Percentiles rank a stretch among this genome's conserved stretches.
Conservation (phyloP, 1,140 invertebrate genomes). For the Papilio xuthus region DNA sequence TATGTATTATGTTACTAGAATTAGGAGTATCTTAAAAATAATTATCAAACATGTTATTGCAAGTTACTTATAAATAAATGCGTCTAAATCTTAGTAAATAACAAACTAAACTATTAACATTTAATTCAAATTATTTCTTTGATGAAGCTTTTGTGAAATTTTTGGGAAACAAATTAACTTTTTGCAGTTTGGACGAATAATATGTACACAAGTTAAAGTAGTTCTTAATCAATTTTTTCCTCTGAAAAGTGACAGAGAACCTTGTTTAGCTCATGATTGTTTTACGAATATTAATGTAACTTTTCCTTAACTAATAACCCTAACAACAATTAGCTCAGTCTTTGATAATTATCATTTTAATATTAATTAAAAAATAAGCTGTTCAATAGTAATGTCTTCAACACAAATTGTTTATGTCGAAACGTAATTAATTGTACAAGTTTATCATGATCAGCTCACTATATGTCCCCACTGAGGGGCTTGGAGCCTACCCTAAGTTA, state of each 20-base stretch:
- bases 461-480: too few relatives aligned
- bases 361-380: background rate
- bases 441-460: too few relatives aligned
- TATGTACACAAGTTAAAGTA: too few relatives aligned
- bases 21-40: background rate
- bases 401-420: background rate
- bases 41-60: constrained; percentile 6
- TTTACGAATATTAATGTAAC: background rate
- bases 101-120: background rate
- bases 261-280: background rate
- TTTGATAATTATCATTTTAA: background rate
- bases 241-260: background rate
- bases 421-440: background rate
- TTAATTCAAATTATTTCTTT: background rate
- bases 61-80: constrained; percentile 21
- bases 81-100: background rate
- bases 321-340: background rate
- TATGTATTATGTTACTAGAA: too few relatives aligned
- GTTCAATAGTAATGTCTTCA: background rate
- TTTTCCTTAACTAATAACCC: too few relatives aligned
- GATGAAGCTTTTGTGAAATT: background rate
- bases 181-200: background rate
- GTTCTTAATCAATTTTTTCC: background rate
- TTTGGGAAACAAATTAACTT: background rate
- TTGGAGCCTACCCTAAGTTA: too few relatives aligned